phyloP scores from a whole-genome alignment of 2,113 vertebrate species.

The Ammodytes marinus region DNA sequence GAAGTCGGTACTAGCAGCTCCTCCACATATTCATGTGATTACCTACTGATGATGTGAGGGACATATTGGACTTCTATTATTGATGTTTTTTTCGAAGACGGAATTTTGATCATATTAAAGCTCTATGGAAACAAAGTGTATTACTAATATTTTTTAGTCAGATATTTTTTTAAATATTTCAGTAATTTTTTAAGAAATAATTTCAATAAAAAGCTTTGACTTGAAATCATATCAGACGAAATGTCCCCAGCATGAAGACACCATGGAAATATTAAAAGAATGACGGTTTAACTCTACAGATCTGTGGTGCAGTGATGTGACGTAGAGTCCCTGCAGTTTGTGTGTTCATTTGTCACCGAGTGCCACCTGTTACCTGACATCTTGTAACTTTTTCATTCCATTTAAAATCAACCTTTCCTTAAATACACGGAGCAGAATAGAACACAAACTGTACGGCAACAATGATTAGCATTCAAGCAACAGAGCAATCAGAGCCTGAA shows the following conservation, averaged over 20 bases:
- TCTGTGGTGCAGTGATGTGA: neutral
- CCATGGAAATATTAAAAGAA: too few species aligned
- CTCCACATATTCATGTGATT: slow-evolving; percentile 19
- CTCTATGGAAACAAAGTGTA: neutral
- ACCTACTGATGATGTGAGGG: neutral
- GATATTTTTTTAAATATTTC: slow-evolving; percentile 5
- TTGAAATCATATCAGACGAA: neutral
- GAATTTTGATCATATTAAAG: neutral
- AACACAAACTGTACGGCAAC: slow-evolving; percentile 64
- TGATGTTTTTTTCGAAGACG: neutral
- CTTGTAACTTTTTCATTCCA: slow-evolving; percentile 51
- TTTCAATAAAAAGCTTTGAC: neutral
- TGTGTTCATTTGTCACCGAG: neutral
- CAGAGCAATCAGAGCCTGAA: slow-evolving; percentile 82
- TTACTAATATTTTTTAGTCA: neutral
- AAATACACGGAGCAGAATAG: slow-evolving; percentile 57
- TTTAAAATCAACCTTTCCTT: slow-evolving; percentile 52
- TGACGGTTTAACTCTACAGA: neutral
- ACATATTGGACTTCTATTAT: neutral
- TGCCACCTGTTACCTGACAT: slow-evolving; percentile 45
- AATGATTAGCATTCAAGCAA: slow-evolving; percentile 80
- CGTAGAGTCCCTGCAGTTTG: slow-evolving; percentile 1
- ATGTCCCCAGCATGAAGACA: neutral
- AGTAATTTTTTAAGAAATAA: neutral
- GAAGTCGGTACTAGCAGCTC: too few species aligned